phyloP scores from a whole-genome alignment of 2,888 invertebrate genomes.

The Coenonympha arcania region DNA sequence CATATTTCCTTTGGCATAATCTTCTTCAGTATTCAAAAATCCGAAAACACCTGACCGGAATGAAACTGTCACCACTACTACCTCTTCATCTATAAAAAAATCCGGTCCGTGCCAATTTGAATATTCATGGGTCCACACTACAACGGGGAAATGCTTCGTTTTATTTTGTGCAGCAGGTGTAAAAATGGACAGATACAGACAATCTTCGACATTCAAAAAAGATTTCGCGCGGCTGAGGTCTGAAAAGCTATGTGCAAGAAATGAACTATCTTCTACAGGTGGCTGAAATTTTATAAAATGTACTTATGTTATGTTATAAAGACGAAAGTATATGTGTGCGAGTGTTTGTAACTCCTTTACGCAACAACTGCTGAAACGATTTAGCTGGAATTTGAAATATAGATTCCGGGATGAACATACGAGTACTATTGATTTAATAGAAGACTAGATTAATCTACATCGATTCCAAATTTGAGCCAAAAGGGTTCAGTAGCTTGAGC shows the following conservation, averaged over 20 bases:
- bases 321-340: too few relatives aligned
- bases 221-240: background rate
- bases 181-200: background rate
- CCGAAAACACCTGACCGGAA: slow-evolving; percentile 55
- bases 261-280: background rate
- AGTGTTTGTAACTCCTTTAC: too few relatives aligned
- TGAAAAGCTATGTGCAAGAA: background rate
- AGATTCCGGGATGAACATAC: too few relatives aligned
- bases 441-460: too few relatives aligned
- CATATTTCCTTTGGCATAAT: slow-evolving; percentile 59
- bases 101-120: slow-evolving; percentile 48
- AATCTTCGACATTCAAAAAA: background rate
- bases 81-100: slow-evolving; percentile 55
- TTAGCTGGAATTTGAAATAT: too few relatives aligned
- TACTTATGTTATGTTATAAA: background rate
- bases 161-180: slow-evolving; percentile 17
- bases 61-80: slow-evolving; percentile 49
- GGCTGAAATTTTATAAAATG: background rate
- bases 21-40: slow-evolving; percentile 56
- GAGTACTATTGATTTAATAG: too few relatives aligned
- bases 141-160: slow-evolving; percentile 37
- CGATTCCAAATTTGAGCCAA: too few relatives aligned
- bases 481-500: too few relatives aligned
- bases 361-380: too few relatives aligned
- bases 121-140: slow-evolving; percentile 56